These are phyloP conservation scores for Melanotaenia parkinsoni DNA, from an alignment of 2,797 vertebrate species.

Conservation along the genomic window DNA sequence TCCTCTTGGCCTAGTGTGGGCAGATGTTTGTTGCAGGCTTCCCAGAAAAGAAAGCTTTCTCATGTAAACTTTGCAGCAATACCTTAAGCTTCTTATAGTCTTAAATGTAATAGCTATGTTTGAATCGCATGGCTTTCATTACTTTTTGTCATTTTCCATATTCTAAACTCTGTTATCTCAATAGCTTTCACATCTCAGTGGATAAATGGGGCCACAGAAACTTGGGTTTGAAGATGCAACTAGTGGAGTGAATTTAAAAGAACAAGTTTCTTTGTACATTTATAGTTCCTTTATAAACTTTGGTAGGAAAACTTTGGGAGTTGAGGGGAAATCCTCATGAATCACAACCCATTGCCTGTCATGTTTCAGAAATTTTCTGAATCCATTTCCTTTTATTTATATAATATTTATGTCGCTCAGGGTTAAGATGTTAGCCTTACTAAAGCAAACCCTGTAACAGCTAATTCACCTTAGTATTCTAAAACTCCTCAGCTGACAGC, in stretches of 20 bases:
- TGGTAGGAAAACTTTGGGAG: constrained; percentile 9
- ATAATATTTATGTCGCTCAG: background rate
- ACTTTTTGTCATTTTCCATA: constrained; percentile 39
- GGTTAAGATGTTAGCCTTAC: background rate
- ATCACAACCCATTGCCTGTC: constrained; percentile 8
- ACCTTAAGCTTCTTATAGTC: constrained; percentile 78
- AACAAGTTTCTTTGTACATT: background rate
- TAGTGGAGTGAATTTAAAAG: constrained; percentile 3
- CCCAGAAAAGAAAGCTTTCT: constrained; percentile 68
- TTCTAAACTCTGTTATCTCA: constrained; percentile 15
- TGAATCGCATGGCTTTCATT: constrained; percentile 59
- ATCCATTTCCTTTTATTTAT: background rate
- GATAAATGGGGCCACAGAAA: background rate
- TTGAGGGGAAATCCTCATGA: background rate
- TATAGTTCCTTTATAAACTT: constrained; percentile 28
- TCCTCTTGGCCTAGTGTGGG: constrained; percentile 56
- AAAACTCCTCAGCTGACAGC: constrained; percentile 22
- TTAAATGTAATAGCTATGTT: constrained; percentile 55
- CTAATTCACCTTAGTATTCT: constrained; percentile 10
- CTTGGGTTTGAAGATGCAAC: constrained; percentile 6
- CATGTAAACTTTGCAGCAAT: constrained; percentile 73
- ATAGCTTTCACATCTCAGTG: constrained; percentile 3
- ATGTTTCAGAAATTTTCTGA: constrained; percentile 16
- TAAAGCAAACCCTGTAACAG: constrained; percentile 3
- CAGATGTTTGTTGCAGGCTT: constrained; percentile 76